phyloP scores from a whole-genome alignment of 1,140 invertebrate species.

The Samia ricini region DNA sequence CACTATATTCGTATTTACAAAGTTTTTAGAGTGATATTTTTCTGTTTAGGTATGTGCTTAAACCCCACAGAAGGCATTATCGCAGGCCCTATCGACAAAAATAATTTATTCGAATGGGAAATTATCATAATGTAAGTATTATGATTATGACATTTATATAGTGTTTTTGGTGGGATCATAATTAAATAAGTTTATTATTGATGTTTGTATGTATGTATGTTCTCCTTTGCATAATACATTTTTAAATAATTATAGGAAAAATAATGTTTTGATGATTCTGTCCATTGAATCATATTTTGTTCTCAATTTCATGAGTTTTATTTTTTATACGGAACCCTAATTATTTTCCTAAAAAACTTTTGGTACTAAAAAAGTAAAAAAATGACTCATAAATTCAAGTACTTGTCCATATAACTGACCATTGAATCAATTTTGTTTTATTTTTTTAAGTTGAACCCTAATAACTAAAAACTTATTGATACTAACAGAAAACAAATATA shows the following conservation, averaged over 20 bases:
- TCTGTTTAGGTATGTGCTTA: constrained; percentile 87
- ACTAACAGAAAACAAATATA: too few species aligned
- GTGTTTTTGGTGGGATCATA: constrained; percentile 2
- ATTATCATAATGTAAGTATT: constrained; percentile 92
- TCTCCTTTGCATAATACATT: neutral
- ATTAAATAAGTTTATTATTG: neutral
- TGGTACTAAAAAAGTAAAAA: too few species aligned
- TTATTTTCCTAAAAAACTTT: too few species aligned
- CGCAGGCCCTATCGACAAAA: constrained; percentile 97
- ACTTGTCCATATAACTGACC: too few species aligned
- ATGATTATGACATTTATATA: neutral
- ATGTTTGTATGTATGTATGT: neutral
- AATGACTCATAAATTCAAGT: too few species aligned
- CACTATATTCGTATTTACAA: neutral
- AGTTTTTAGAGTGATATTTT: constrained; percentile 8
- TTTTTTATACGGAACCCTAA: too few species aligned
- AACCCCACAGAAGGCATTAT: constrained; percentile 99
- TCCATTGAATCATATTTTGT: neutral
- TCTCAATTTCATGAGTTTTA: too few species aligned
- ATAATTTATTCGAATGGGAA: constrained; percentile 99
- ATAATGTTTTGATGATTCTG: too few species aligned
- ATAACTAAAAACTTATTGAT: too few species aligned
- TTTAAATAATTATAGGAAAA: neutral
- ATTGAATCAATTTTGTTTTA: too few species aligned
- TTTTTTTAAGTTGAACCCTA: too few species aligned